Evolutionary conservation across 1,140 invertebrate species (phyloP), one percentile per base, ranked within the genome.

Genomic region (Leptoteleia sp.): DNA sequence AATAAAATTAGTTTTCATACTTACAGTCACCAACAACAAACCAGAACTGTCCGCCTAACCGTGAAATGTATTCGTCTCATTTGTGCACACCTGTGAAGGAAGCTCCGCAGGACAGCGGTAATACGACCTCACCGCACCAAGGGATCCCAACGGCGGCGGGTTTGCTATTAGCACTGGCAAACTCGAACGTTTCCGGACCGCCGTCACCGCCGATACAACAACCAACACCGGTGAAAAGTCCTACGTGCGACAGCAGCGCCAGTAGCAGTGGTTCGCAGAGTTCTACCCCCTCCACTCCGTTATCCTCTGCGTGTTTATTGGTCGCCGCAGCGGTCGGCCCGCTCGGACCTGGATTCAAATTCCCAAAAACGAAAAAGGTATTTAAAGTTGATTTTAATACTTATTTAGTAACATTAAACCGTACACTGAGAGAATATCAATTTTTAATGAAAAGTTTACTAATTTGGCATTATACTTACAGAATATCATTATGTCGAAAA

Each of bases 291-390:
- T 90, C 92, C 19, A 92, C 92, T 0, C 91, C 91, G 0, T 61
- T 93, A 0, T 92, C 92, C 0, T 94, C 94, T 0, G 94, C 94
- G 0, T 95, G 94, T 83, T 85, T 95, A 1, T 81, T 96, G 12
- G 94, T 95, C 1, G 94, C 95, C 50, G 94, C 95, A 0, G 94
- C 94, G 0, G 94, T 95, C 5, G 94, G 94, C 2, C 94, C 94
- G 0, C 85, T 96, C 0, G 94, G 94, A 38, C 93, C 92, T 1
- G 92, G 92, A 11, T 96, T 95, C 82, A 95, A 95, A 85, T 94
- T 97, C 84, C 95, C 95, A 0, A 97, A 98, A 90, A 97, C 96
- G 0, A 97, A 97, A 85, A 97, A 97, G 88, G 93, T 59, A 1
- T 8, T 45, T 22, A 31, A 31, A 3, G 6, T n/a, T n/a, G n/a